A percentile compares a stretch with the other conserved stretches of the same genome.
Evolutionary conservation across 2,113 vertebrate species (phyloP).

Genomic region (Hydrochoerus hydrochaeris): DNA sequence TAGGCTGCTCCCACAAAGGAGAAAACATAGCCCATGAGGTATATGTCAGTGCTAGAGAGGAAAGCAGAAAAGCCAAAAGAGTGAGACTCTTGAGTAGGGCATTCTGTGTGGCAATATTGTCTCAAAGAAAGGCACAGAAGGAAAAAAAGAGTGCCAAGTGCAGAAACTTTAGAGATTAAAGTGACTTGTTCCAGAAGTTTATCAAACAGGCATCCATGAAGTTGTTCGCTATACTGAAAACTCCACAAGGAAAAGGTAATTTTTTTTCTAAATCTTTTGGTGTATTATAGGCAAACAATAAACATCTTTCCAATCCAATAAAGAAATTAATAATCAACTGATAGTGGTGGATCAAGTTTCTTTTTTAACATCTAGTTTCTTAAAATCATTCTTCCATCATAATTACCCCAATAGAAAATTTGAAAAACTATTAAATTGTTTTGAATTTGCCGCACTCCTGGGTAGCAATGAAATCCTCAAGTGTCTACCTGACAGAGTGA

Average conservation of each 20-base stretch:
- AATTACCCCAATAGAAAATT: constrained; percentile 27
- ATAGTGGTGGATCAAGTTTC: neutral
- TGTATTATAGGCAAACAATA: neutral
- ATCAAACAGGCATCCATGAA: neutral
- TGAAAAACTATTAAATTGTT: constrained; percentile 19
- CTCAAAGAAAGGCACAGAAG: neutral
- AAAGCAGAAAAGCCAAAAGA: neutral
- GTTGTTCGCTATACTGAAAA: neutral
- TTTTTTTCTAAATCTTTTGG: neutral
- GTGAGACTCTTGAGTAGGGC: neutral
- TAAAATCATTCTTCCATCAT: neutral
- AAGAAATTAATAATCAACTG: neutral
- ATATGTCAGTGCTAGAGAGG: neutral
- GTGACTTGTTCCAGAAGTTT: neutral
- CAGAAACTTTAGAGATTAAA: neutral
- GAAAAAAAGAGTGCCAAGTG: neutral
- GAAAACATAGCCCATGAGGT: neutral
- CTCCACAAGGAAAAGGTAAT: neutral
- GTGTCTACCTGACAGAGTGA: constrained; percentile 76
- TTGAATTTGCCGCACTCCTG: constrained; percentile 34
- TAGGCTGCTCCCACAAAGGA: neutral
- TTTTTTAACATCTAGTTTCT: neutral
- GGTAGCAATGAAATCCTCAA: constrained; percentile 74
- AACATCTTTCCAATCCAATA: neutral
- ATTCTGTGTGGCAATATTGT: neutral